Evolutionary conservation across 2,888 invertebrate genomes (phyloP).

Genomic region (Magallana nippona): DNA sequence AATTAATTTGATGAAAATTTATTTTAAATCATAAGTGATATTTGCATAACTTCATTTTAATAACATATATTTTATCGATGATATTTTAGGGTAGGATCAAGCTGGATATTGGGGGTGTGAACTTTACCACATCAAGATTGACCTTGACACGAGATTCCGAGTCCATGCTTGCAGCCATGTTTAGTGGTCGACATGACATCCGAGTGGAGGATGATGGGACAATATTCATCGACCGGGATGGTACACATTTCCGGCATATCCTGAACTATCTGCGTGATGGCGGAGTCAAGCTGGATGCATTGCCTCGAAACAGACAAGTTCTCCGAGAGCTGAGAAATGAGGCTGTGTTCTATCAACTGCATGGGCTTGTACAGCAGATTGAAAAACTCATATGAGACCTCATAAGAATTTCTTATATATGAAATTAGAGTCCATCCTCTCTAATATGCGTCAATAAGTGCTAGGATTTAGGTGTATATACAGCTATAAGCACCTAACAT

Average conservation of each 20-base stretch:
- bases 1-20: background rate
- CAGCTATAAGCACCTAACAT: too few relatives aligned
- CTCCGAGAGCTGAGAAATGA: constrained; percentile 73
- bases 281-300: constrained; percentile 67
- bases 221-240: constrained; percentile 76
- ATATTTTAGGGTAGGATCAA: constrained; percentile 71
- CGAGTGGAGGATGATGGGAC: constrained; percentile 71
- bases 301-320: constrained; percentile 72
- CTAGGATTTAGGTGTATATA: too few relatives aligned
- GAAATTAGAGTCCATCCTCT: too few relatives aligned
- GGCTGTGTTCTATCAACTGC: constrained; percentile 74
- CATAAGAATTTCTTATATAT: too few relatives aligned
- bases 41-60: background rate
- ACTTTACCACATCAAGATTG: constrained; percentile 73
- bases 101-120: constrained; percentile 75
- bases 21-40: background rate
- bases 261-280: constrained; percentile 77
- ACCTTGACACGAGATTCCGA: constrained; percentile 74
- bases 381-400: constrained; percentile 63
- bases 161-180: constrained; percentile 77
- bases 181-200: constrained; percentile 74
- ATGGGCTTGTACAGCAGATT: constrained; percentile 73
- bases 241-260: constrained; percentile 76
- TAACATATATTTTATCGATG: constrained; percentile 15
- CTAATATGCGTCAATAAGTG: too few relatives aligned